Conservation (phyloP, 2,888 invertebrate genomes). For the Caenorhabditis japonica region DNA sequence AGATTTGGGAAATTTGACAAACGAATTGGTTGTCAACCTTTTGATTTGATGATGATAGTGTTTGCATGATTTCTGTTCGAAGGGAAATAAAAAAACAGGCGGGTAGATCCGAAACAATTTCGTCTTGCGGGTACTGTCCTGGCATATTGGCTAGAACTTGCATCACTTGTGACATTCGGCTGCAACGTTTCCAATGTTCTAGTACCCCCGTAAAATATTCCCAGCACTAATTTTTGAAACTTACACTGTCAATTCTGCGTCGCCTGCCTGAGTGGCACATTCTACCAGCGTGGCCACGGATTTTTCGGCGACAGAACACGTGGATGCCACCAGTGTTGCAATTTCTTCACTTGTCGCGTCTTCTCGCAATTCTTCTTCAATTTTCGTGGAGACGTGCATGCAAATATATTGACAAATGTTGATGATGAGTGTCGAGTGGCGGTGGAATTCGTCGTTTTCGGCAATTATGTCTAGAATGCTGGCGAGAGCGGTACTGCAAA, state of each 20-base stretch:
- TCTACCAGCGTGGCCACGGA: slow-evolving; percentile 56
- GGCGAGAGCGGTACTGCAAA: slow-evolving; percentile 60
- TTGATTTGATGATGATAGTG: too few species aligned
- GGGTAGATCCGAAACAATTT: slow-evolving; percentile 66
- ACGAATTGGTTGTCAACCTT: too few species aligned
- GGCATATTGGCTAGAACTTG: slow-evolving; percentile 41
- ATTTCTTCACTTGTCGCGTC: slow-evolving; percentile 58
- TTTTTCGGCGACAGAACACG: slow-evolving; percentile 51
- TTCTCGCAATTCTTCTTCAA: slow-evolving; percentile 47
- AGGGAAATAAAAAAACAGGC: slow-evolving; percentile 62
- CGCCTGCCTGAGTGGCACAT: slow-evolving; percentile 24
- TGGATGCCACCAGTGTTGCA: slow-evolving; percentile 51
- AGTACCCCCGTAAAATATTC: slow-evolving; percentile 3
- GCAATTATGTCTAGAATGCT: slow-evolving; percentile 62
- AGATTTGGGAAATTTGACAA: slow-evolving; percentile 19
- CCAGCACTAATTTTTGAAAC: not conserved
- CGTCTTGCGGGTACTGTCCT: slow-evolving; percentile 56
- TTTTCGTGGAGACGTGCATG: slow-evolving; percentile 47
- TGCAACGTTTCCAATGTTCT: slow-evolving; percentile 8
- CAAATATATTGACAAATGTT: slow-evolving; percentile 61
- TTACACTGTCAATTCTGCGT: slow-evolving; percentile 16
- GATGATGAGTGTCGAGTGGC: slow-evolving; percentile 34
- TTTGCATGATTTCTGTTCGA: slow-evolving; percentile 51
- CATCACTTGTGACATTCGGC: slow-evolving; percentile 29
- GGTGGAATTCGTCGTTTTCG: slow-evolving; percentile 61